phyloP scores from a whole-genome alignment of 2,113 vertebrate species.

The Neodon shergylaensis region DNA sequence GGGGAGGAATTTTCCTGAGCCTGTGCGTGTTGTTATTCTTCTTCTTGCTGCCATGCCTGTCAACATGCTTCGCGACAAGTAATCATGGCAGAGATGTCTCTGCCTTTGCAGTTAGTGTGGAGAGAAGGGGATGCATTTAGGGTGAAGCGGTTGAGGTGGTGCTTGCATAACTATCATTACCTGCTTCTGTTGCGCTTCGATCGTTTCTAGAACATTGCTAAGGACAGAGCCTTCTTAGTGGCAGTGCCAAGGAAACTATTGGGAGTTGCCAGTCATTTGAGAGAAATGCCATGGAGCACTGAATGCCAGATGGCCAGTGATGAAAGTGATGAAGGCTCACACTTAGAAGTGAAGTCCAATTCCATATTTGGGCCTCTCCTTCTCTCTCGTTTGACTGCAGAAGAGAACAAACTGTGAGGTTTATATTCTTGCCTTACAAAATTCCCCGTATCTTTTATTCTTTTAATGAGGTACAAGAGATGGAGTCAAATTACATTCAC shows the following conservation, averaged over 20 bases:
- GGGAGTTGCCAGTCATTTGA: slow-evolving; percentile 79
- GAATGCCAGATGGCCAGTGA: slow-evolving; percentile 79
- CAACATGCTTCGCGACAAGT: slow-evolving; percentile 11
- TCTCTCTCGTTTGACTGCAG: slow-evolving; percentile 47
- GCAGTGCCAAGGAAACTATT: slow-evolving; percentile 76
- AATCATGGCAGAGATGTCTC: slow-evolving; percentile 9
- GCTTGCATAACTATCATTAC: slow-evolving; percentile 63
- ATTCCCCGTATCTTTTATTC: slow-evolving; percentile 57
- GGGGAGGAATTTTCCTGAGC: neutral
- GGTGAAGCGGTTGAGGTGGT: neutral
- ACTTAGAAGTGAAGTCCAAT: slow-evolving; percentile 67
- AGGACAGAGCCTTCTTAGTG: slow-evolving; percentile 60
- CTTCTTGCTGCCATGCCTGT: slow-evolving; percentile 11
- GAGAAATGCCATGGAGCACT: slow-evolving; percentile 69
- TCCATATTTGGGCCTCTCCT: slow-evolving; percentile 76
- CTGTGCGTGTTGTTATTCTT: neutral
- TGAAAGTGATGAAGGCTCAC: slow-evolving; percentile 76
- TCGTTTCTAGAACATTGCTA: slow-evolving; percentile 68
- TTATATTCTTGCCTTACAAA: slow-evolving; percentile 63
- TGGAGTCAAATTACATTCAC: slow-evolving; percentile 1
- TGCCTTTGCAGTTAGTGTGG: neutral
- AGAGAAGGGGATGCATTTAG: neutral
- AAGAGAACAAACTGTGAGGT: slow-evolving; percentile 52
- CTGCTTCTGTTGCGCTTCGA: slow-evolving; percentile 52
- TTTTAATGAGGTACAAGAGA: slow-evolving; percentile 56